These are phyloP conservation scores for Microcebus murinus DNA, from an alignment of 2,113 vertebrate genomes.

Conservation along the genomic window DNA sequence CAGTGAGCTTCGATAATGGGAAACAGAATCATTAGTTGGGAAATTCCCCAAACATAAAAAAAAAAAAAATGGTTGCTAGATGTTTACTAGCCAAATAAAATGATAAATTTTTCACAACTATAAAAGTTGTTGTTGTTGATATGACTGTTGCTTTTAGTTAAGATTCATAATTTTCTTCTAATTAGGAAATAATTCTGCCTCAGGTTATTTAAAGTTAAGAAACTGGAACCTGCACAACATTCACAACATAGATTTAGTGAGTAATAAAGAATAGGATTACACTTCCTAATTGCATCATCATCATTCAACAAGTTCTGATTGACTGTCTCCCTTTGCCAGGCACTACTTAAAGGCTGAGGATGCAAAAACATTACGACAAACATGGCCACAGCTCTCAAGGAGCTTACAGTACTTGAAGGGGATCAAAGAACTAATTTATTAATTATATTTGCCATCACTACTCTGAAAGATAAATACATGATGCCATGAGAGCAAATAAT, in stretches of 20 bases:
- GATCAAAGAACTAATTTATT: background rate
- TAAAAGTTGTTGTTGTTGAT: background rate
- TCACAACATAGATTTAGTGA: background rate
- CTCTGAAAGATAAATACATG: background rate
- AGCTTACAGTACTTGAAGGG: background rate
- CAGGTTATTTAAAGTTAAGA: background rate
- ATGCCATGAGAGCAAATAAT: background rate
- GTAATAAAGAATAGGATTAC: background rate
- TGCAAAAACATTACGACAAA: background rate
- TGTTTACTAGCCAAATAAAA: background rate
- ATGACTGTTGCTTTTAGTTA: background rate
- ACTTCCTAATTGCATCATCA: background rate
- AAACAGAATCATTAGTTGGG: background rate
- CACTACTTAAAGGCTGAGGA: background rate
- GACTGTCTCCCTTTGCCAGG: background rate
- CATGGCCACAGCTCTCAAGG: background rate
- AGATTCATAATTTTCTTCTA: background rate
- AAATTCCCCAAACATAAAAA: background rate
- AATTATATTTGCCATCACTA: background rate
- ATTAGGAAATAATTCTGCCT: background rate
- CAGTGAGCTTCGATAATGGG: background rate
- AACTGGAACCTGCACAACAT: background rate
- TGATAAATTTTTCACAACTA: background rate
- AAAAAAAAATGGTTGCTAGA: background rate
- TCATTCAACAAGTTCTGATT: background rate